Evolutionary conservation across 2,113 vertebrate genomes (phyloP).

Genomic region (Hypanus sabinus): DNA sequence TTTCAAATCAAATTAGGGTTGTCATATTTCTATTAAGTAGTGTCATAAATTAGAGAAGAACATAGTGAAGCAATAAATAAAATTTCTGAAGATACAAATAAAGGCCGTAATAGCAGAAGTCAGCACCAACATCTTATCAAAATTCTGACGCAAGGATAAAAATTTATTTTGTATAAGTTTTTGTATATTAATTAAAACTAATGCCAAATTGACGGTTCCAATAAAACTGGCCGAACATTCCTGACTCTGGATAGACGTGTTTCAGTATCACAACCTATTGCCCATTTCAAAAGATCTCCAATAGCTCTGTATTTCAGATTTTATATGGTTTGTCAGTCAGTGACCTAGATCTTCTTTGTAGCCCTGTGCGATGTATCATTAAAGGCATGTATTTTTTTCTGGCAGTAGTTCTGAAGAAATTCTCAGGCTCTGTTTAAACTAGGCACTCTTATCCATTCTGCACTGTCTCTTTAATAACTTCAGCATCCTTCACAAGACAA

Average conservation of each 20-base stretch:
- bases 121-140: not conserved
- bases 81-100: not conserved
- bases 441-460: not conserved
- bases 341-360: not conserved
- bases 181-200: not conserved
- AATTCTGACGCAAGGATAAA: not conserved
- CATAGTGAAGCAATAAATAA: not conserved
- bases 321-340: not conserved
- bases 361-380: not conserved
- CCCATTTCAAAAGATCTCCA: not conserved
- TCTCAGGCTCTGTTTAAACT: not conserved
- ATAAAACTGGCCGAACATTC: not conserved
- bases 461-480: not conserved
- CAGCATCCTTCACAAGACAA: not conserved
- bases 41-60: not conserved
- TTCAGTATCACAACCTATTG: not conserved
- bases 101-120: not conserved
- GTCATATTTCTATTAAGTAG: not conserved
- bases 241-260: not conserved
- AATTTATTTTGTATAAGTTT: not conserved
- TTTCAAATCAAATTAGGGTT: conserved; percentile 4
- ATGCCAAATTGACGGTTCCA: not conserved
- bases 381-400: not conserved
- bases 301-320: not conserved
- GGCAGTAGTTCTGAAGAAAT: not conserved